Conservation (phyloP, 2,797 vertebrate species). For the Coilia nasus region DNA sequence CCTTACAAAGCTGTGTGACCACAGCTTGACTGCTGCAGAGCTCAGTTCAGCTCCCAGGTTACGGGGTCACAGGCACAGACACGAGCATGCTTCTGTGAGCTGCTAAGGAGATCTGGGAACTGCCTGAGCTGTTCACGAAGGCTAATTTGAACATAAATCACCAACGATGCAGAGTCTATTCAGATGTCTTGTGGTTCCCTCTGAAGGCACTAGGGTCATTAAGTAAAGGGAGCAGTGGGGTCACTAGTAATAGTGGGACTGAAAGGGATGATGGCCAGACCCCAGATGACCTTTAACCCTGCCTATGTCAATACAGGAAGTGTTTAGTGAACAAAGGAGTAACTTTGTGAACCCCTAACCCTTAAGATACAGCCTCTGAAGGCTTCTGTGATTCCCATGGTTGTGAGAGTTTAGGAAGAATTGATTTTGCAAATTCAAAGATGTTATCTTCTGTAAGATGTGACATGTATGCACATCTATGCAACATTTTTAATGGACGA, state of each 20-base stretch:
- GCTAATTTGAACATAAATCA: constrained; percentile 14
- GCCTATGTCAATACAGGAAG: constrained; percentile 66
- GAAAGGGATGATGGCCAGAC: constrained; percentile 60
- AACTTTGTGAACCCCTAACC: constrained; percentile 44
- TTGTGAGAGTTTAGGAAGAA: background rate
- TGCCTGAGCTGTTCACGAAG: background rate
- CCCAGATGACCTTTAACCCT: constrained; percentile 60
- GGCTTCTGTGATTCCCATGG: constrained; percentile 22
- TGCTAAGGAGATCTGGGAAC: constrained; percentile 3
- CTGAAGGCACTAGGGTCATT: constrained; percentile 32
- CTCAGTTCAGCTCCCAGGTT: background rate
- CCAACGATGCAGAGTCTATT: constrained; percentile 1
- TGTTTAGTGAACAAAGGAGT: constrained; percentile 57
- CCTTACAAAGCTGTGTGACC: background rate
- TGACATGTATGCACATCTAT: background rate
- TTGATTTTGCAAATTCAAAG: constrained; percentile 26
- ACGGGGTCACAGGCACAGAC: background rate
- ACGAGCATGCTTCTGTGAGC: background rate
- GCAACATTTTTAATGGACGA: no score
- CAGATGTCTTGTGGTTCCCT: background rate
- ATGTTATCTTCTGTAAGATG: background rate
- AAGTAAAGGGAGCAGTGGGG: constrained; percentile 39
- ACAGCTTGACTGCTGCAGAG: background rate
- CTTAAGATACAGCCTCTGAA: constrained; percentile 24
- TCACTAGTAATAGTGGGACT: constrained; percentile 51